Base-by-base conservation (phyloP, 2,797 vertebrate species). In the Anguilla obscura region DNA sequence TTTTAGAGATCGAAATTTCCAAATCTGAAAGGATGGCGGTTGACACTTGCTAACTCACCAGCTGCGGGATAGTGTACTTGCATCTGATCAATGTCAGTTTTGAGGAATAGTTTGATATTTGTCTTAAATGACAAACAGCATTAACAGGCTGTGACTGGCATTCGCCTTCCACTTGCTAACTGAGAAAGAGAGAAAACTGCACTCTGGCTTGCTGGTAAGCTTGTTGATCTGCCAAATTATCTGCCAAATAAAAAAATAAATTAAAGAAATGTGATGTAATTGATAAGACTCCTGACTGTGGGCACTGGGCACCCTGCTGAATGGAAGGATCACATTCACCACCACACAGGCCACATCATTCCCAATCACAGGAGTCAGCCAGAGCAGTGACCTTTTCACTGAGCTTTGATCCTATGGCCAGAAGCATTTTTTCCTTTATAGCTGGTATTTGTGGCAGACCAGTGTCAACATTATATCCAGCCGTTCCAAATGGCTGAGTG, bases 1-100 rank as follows among this genome's bases (percentile, higher is more conserved):
- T 48, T 82, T 82, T n/a, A 50, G 48, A 74, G 50, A n/a, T 69
- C 12, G 83, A 71, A 8, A 40, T 56, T 50, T 54, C 9, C 30
- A 18, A 40, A 8, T 87, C 60, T 87, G 54, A 66, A 88, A 74
- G 50, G 84, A 30, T 84, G 45, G 50, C 18, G 52, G 12, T 71
- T 54, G 60, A 18, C 7, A 69, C 48, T 33, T 16, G 6, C 10
- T 16, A 48, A 50, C 45, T 27, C 40, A n/a, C 5, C 50, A 27
- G 60, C 18, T 24, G 52, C 21, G 40, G 40, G 7, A n/a, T n/a
- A n/a, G 40, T 48, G 76, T 82, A 48, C 24, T 82, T n/a, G 79
- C n/a, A 30, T 56, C 10, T 54, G 50, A 56, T 30, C 63, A 14
- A 27, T 40, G 63, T 74, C 60, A 52, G 60, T 33, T 54, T 85